phyloP scores from a whole-genome alignment of 2,888 invertebrate species.

The Oligia strigilis region DNA sequence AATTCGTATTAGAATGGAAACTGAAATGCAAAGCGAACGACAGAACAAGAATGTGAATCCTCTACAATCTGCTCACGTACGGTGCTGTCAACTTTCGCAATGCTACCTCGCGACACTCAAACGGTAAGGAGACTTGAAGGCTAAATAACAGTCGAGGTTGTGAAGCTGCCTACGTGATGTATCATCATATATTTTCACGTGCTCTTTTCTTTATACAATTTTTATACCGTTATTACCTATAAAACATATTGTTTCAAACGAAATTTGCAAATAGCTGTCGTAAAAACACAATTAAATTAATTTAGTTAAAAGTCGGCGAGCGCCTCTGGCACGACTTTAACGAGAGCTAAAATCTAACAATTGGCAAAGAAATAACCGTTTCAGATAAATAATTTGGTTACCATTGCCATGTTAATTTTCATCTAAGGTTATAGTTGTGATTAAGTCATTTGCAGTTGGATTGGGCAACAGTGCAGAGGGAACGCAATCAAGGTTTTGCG shows the following conservation, averaged over 20 bases:
- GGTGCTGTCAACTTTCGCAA: slow-evolving; percentile 89
- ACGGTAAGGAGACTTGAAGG: slow-evolving; percentile 86
- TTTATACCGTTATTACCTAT: slow-evolving; percentile 30
- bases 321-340: slow-evolving; percentile 31
- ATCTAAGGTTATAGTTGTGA: slow-evolving; percentile 64
- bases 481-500: slow-evolving; percentile 78
- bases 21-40: slow-evolving; percentile 80
- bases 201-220: slow-evolving; percentile 33
- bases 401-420: slow-evolving; percentile 66
- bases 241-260: slow-evolving; percentile 21
- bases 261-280: slow-evolving; percentile 23
- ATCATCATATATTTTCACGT: slow-evolving; percentile 62
- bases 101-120: slow-evolving; percentile 85
- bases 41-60: slow-evolving; percentile 80
- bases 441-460: slow-evolving; percentile 65
- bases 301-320: slow-evolving; percentile 29
- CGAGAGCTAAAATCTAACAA: slow-evolving; percentile 43
- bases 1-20: slow-evolving; percentile 78
- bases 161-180: slow-evolving; percentile 77
- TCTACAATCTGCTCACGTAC: slow-evolving; percentile 86
- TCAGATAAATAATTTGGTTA: slow-evolving; percentile 56
- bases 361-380: slow-evolving; percentile 45
- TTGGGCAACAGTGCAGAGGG: slow-evolving; percentile 76
- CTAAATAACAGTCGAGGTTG: slow-evolving; percentile 81
- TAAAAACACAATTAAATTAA: slow-evolving; percentile 48